These are phyloP conservation scores for Eciton burchellii DNA, from an alignment of 1,140 invertebrate genomes.

Conservation along the genomic window DNA sequence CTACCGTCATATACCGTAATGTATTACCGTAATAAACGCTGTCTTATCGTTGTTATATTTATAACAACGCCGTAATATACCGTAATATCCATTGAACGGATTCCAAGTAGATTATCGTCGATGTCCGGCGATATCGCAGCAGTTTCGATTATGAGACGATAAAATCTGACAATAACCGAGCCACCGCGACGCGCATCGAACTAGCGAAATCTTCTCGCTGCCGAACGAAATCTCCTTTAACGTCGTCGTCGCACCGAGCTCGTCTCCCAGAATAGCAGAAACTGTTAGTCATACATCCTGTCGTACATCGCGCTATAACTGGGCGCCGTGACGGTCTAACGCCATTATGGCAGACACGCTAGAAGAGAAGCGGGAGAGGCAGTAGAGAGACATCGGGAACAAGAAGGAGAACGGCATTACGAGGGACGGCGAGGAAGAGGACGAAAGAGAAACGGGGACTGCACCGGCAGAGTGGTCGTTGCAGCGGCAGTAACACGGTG, in stretches of 20 bases:
- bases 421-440: slow-evolving; percentile 31
- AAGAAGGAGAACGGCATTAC: slow-evolving; percentile 61
- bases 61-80: no score
- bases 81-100: no score
- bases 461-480: slow-evolving; percentile 67
- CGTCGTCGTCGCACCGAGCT: slow-evolving; percentile 64
- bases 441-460: slow-evolving; percentile 65
- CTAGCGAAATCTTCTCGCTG: slow-evolving; percentile 12
- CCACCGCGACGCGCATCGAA: not conserved
- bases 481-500: slow-evolving; percentile 69
- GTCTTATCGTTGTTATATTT: no score
- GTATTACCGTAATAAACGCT: no score
- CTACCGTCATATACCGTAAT: no score
- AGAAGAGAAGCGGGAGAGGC: slow-evolving; percentile 64
- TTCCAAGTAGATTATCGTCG: not conserved
- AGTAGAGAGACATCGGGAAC: slow-evolving; percentile 48
- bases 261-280: slow-evolving; percentile 82
- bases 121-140: not conserved
- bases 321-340: slow-evolving; percentile 72
- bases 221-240: slow-evolving; percentile 39
- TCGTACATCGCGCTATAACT: slow-evolving; percentile 79
- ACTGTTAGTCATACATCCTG: slow-evolving; percentile 83
- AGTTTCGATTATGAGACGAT: not conserved
- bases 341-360: slow-evolving; percentile 77
- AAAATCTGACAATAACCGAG: slow-evolving; percentile 14